A percentile compares a stretch with the other conserved stretches of the same genome.
Conservation (phyloP, 2,113 vertebrate genomes). For the Hemichromis elongatus region DNA sequence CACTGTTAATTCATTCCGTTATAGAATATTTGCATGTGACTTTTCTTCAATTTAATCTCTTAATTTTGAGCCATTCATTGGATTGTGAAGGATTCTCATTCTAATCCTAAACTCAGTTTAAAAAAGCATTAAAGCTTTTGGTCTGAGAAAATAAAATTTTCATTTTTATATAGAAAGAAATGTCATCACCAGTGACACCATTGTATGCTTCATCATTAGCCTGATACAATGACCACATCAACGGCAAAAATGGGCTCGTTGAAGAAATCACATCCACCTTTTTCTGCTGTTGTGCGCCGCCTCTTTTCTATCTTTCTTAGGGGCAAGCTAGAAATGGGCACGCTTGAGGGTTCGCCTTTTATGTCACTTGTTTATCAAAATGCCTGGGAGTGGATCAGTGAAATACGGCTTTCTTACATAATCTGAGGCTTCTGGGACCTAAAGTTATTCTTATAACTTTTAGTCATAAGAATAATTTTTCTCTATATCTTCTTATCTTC, state of each 20-base stretch:
- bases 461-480: neutral
- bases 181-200: neutral
- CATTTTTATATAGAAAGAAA: neutral
- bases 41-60: neutral
- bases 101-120: neutral
- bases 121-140: neutral
- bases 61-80: neutral
- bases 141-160: neutral
- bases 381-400: neutral
- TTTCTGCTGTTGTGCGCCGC: conserved; percentile 14
- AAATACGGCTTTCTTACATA: neutral
- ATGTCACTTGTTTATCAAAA: neutral
- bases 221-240: neutral
- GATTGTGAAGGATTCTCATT: neutral
- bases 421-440: neutral
- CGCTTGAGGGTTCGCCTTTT: neutral
- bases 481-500: neutral
- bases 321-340: neutral
- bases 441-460: neutral
- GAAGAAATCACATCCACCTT: neutral
- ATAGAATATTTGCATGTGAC: neutral
- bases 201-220: neutral
- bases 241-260: neutral
- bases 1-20: neutral
- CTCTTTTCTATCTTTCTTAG: neutral